These are phyloP conservation scores for Cryptoprocta ferox DNA, from an alignment of 2,797 vertebrate genomes.

Conservation along the genomic window DNA sequence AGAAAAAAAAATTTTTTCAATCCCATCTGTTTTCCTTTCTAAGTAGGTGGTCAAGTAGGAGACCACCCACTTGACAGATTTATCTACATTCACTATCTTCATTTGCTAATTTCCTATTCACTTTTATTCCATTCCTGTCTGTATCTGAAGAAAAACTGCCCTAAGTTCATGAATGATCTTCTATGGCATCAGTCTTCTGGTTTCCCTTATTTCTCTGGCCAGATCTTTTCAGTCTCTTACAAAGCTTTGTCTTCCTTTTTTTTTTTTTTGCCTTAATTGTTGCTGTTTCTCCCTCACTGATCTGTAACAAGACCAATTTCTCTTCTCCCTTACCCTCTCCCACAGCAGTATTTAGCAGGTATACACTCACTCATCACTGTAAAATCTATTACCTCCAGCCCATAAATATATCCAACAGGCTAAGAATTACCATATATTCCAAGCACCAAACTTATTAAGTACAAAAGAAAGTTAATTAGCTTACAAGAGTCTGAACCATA, in stretches of 20 bases:
- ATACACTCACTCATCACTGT: neutral
- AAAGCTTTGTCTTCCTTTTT: neutral
- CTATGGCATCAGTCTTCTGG: neutral
- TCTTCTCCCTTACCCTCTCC: neutral
- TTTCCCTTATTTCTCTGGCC: neutral
- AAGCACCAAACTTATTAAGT: neutral
- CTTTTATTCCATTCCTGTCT: neutral
- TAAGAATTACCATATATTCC: neutral
- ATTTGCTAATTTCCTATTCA: neutral
- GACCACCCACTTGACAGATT: neutral
- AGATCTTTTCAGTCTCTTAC: neutral
- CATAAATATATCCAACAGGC: neutral
- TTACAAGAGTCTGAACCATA: slow-evolving; percentile 1
- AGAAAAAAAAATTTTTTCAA: neutral
- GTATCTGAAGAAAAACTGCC: neutral
- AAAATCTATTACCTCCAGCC: neutral
- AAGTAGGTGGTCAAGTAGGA: too few relatives aligned
- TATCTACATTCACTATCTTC: neutral
- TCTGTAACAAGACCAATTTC: neutral
- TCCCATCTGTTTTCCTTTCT: neutral
- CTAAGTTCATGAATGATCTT: neutral
- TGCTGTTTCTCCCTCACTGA: neutral
- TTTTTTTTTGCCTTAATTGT: neutral
- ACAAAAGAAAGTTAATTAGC: neutral
- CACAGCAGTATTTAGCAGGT: neutral